Base-by-base conservation (phyloP, 2,113 vertebrate species). In the Machaerirhynchus nigripectus region DNA sequence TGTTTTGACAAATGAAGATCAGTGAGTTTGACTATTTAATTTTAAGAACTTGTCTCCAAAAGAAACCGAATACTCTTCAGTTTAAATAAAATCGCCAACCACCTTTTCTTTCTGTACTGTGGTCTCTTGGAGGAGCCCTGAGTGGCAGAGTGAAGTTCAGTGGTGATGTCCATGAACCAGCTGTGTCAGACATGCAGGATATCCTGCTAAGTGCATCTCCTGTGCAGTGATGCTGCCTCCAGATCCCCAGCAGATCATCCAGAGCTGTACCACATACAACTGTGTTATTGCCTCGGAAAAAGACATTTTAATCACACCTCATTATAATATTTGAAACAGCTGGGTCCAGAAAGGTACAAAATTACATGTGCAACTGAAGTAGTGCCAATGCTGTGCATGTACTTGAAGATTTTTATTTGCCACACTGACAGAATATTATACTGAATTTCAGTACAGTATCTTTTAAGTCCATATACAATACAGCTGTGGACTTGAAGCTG, bases 221-320 rank as follows among this genome's bases (percentile, higher is more conserved):
- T 75, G 24, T 44, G 22, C 50, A 31, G 11, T 5, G 15, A 13
- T 24, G 19, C 17, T 61, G 50, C 27, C 47, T 75, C 11, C 39
- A 63, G 24, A 57, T 49, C 22, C 50, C 44, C 52, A 61, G 44
- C 4, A 56, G 35, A 10, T 42, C 49, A 47, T 27, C 16, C 37
- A 21, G 3, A 3, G 0, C 55, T n/a, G 40, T 6, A 22, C 13
- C 19, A 16, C 8, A 4, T 37, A n/a, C 3, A 76, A 30, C 31
- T 57, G 42, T 42, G 47, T n/a, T 50, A 16, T 3, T 93, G 76
- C 14, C 24, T 49, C 10, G 19, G 44, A 30, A 61, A 52, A 69
- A 22, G 6, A 16, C 5, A 13, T 31, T 70, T 87, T 40, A 57
- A 63, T 67, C 10, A 15, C 13, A 8, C 5, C 9, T 67, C 8